Evolutionary conservation across 2,113 vertebrate genomes (phyloP).

Genomic region (Corythaeola cristata): DNA sequence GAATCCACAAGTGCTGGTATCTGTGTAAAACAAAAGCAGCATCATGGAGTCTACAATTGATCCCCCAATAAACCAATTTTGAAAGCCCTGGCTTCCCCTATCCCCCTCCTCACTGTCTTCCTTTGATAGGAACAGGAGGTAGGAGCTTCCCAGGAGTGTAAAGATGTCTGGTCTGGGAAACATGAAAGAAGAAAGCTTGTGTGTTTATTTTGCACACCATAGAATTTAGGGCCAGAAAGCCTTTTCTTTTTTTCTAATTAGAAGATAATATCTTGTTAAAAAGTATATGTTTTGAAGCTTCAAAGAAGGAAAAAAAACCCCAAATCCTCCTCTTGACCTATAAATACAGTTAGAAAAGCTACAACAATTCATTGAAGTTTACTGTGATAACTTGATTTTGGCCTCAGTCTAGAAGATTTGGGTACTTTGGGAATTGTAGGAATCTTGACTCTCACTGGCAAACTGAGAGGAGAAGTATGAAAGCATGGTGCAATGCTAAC

Average conservation of each 20-base stretch:
- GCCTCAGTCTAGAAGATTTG: neutral
- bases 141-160: slow-evolving; percentile 18
- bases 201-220: slow-evolving; percentile 18
- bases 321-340: slow-evolving; percentile 2
- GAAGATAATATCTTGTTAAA: slow-evolving; percentile 44
- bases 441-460: slow-evolving; percentile 23
- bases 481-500: neutral
- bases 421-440: neutral
- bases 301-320: slow-evolving; percentile 17
- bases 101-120: slow-evolving; percentile 2
- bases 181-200: slow-evolving; percentile 47
- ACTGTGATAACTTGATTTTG: slow-evolving; percentile 35
- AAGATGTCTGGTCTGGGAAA: slow-evolving; percentile 55
- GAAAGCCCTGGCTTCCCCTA: neutral
- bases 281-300: slow-evolving; percentile 15
- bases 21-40: slow-evolving; percentile 47
- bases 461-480: neutral
- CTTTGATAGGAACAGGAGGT: slow-evolving; percentile 50
- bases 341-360: slow-evolving; percentile 20
- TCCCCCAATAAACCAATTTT: slow-evolving; percentile 60
- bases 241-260: slow-evolving; percentile 28
- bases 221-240: slow-evolving; percentile 42
- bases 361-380: slow-evolving; percentile 13
- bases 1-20: neutral
- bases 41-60: slow-evolving; percentile 10